Conservation (phyloP, 2,888 invertebrate genomes). For the Elmis aenea region DNA sequence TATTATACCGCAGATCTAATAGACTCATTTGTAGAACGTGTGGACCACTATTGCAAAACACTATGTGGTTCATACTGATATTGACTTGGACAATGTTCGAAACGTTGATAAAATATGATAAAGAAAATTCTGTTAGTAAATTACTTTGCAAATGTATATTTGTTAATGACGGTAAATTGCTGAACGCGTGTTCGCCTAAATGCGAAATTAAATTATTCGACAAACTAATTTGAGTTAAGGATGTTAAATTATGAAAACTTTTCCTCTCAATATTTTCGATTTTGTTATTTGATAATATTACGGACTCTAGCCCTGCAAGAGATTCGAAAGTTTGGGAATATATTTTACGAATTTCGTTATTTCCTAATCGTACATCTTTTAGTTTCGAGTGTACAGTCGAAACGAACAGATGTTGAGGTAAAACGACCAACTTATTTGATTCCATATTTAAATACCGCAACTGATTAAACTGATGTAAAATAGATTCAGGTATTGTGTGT, state of each 20-base stretch:
- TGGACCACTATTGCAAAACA: conserved; percentile 46
- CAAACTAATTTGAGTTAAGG: conserved; percentile 75
- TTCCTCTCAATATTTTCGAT: conserved; percentile 64
- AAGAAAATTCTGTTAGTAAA: conserved; percentile 62
- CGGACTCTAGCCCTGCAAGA: conserved; percentile 67
- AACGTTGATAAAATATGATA: conserved; percentile 64
- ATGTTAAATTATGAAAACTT: conserved; percentile 72
- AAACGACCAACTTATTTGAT: conserved; percentile 71
- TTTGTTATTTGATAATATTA: conserved; percentile 75
- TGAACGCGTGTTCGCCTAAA: conserved; percentile 69
- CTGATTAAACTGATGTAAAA: conserved; percentile 63
- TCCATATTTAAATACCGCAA: conserved; percentile 80
- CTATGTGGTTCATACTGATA: conserved; percentile 66
- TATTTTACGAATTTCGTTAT: conserved; percentile 70
- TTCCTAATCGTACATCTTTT: conserved; percentile 74
- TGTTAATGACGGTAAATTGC: conserved; percentile 68
- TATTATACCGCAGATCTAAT: conserved; percentile 68
- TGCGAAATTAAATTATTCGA: conserved; percentile 74
- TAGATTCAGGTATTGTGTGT: conserved; percentile 65
- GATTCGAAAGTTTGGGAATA: conserved; percentile 66
- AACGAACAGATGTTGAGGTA: conserved; percentile 66
- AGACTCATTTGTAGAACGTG: conserved; percentile 58
- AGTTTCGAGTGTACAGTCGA: conserved; percentile 66
- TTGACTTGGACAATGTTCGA: conserved; percentile 71
- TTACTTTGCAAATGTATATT: conserved; percentile 79